Percentiles rank a stretch among this genome's conserved stretches.
Conservation (phyloP, 2,797 vertebrate genomes). For the Phyllotis vaccarum region DNA sequence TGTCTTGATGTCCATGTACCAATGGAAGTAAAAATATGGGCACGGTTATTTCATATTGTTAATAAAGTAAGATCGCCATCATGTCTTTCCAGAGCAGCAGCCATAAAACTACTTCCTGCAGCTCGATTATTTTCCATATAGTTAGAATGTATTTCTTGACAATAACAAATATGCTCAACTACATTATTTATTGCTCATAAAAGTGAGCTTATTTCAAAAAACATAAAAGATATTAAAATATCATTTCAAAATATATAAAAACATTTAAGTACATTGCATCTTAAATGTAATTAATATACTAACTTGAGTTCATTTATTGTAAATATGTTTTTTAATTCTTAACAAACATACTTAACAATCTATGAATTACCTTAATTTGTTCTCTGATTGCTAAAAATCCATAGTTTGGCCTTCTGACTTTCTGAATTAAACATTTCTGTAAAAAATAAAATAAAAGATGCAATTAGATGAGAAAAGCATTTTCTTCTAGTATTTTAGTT, state of each 20-base stretch:
- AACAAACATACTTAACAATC: conserved; percentile 58
- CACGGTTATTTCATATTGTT: neutral
- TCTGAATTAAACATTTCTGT: conserved; percentile 86
- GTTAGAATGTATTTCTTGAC: neutral
- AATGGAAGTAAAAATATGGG: neutral
- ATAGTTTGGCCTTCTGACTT: conserved; percentile 79
- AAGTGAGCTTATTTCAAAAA: neutral
- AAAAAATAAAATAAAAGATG: conserved; percentile 65
- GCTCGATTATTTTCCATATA: neutral
- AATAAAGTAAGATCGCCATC: neutral
- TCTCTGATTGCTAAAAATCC: conserved; percentile 87
- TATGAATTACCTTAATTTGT: conserved; percentile 87
- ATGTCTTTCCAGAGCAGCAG: neutral
- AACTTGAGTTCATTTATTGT: neutral
- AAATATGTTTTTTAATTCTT: conserved; percentile 70
- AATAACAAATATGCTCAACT: neutral
- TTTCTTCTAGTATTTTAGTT: neutral
- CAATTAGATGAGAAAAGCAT: conserved; percentile 36
- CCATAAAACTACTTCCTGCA: neutral
- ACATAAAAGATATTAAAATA: neutral
- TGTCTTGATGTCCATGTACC: neutral
- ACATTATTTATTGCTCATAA: conserved; percentile 14
- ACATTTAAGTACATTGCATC: neutral
- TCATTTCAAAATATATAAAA: conserved; percentile 8
- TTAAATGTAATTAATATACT: neutral